Conservation (phyloP, 2,888 invertebrate species). For the Oxystoma pomonae region DNA sequence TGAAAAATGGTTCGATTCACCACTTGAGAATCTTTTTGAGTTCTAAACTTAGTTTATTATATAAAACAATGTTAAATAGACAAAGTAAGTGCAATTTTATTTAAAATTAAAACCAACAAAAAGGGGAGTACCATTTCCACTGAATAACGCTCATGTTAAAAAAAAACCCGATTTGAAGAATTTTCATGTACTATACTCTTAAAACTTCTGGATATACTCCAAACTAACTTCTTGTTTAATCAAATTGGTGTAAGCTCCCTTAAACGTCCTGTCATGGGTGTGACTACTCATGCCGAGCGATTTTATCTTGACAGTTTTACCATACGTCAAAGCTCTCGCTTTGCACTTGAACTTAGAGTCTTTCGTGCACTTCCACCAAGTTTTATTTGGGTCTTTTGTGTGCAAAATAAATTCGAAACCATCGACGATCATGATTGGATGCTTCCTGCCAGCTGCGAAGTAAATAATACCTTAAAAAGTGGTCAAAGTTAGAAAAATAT, state of each 20-base stretch:
- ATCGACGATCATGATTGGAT: neutral
- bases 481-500: too few relatives aligned
- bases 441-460: neutral
- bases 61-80: too few relatives aligned
- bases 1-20: too few relatives aligned
- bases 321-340: slow-evolving; percentile 2
- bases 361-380: slow-evolving; percentile 1
- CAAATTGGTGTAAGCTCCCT: slow-evolving; percentile 8
- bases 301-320: slow-evolving; percentile 1
- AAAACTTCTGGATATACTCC: slow-evolving; percentile 4
- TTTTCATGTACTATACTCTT: too few relatives aligned
- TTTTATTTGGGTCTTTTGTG: neutral
- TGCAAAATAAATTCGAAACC: slow-evolving; percentile 8
- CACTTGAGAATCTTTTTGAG: too few relatives aligned
- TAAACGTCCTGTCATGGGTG: slow-evolving; percentile 8
- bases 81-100: too few relatives aligned
- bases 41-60: too few relatives aligned
- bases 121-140: too few relatives aligned
- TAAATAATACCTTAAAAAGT: neutral
- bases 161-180: too few relatives aligned
- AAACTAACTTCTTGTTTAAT: slow-evolving; percentile 5
- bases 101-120: too few relatives aligned
- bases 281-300: neutral
- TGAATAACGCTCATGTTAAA: too few relatives aligned
- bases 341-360: slow-evolving; percentile 2